Evolutionary conservation across 2,113 vertebrate species (phyloP).

Genomic region (Sula dactylatra): DNA sequence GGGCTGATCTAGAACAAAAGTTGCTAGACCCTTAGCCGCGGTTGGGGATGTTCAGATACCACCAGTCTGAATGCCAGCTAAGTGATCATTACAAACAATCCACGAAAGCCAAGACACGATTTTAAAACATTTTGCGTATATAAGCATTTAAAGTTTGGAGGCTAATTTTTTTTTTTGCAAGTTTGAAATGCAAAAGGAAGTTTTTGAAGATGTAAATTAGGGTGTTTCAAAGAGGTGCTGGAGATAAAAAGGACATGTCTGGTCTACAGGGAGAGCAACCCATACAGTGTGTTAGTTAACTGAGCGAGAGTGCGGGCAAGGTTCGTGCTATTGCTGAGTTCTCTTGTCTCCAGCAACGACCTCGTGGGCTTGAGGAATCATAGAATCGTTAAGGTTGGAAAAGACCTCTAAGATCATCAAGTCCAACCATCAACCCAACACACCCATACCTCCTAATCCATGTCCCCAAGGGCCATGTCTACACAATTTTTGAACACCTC

Average conservation of each 20-base stretch:
- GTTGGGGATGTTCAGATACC: background rate
- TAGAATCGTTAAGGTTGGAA: too few relatives aligned
- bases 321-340: background rate
- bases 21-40: background rate
- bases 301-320: background rate
- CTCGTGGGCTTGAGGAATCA: background rate
- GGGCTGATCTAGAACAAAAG: background rate
- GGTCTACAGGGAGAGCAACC: background rate
- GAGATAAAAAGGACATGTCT: background rate
- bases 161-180: background rate
- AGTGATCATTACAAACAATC: background rate
- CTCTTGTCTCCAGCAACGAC: background rate
- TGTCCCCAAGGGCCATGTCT: too few relatives aligned
- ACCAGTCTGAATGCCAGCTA: background rate
- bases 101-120: background rate
- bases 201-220: background rate
- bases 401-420: too few relatives aligned
- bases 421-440: too few relatives aligned
- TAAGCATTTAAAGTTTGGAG: background rate
- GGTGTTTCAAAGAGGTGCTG: background rate
- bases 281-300: accelerated
- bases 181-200: background rate
- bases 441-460: too few relatives aligned
- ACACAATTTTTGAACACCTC: too few relatives aligned
- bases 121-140: background rate